These are phyloP conservation scores for Megalonaias nervosa DNA, from an alignment of 1,140 invertebrate species.

Conservation along the genomic window DNA sequence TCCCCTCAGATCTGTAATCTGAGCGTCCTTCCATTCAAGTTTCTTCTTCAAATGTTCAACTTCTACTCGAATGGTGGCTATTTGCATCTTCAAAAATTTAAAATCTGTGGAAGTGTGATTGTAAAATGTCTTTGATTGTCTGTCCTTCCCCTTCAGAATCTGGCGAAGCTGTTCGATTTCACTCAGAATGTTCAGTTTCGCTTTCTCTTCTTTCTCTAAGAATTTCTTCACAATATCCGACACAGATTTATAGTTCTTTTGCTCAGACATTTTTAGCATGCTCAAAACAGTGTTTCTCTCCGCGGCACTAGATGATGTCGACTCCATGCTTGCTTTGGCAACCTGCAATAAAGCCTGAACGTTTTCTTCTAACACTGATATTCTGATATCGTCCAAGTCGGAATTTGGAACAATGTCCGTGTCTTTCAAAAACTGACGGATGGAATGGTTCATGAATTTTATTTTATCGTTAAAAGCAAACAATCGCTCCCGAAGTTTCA, in stretches of 20 bases:
- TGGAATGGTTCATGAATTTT: slow-evolving; percentile 19
- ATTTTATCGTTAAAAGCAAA: slow-evolving; percentile 30
- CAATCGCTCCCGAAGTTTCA: slow-evolving; percentile 26
- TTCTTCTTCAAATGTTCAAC: slow-evolving; percentile 35
- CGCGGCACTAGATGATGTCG: slow-evolving; percentile 8
- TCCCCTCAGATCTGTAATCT: slow-evolving; percentile 16
- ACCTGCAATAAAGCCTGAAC: slow-evolving; percentile 22
- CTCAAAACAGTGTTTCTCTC: slow-evolving; percentile 24
- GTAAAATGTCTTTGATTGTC: slow-evolving; percentile 2
- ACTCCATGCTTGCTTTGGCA: slow-evolving; percentile 24
- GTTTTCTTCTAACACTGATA: slow-evolving; percentile 30
- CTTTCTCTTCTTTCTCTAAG: slow-evolving; percentile 26
- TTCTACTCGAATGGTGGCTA: slow-evolving; percentile 28
- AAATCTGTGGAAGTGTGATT: slow-evolving; percentile 16
- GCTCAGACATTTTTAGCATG: slow-evolving; percentile 10
- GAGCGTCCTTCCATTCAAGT: slow-evolving; percentile 35
- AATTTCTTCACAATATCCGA: slow-evolving; percentile 22
- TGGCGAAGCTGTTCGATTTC: slow-evolving; percentile 13
- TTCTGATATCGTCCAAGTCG: slow-evolving; percentile 20
- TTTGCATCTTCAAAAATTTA: slow-evolving; percentile 24
- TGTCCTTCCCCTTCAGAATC: slow-evolving; percentile 11
- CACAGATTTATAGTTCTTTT: slow-evolving; percentile 16
- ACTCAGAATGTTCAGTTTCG: slow-evolving; percentile 10
- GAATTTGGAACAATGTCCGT: slow-evolving; percentile 3
- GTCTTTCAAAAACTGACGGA: slow-evolving; percentile 22